Base-by-base conservation (phyloP, 2,113 vertebrate species). In the Sterna hirundo region DNA sequence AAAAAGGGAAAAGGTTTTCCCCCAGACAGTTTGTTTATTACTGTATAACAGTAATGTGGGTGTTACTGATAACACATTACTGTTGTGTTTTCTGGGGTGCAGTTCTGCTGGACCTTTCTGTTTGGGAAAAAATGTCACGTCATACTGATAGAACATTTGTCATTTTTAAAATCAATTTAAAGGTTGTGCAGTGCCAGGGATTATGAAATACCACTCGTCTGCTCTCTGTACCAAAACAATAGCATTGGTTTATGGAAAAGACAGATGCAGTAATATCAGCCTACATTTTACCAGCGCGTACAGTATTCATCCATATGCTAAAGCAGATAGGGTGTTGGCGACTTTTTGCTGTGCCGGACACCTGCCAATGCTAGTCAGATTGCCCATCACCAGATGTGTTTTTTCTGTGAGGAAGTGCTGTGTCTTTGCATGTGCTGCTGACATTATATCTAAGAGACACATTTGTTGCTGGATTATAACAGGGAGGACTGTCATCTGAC, bases 181-280 rank as follows among this genome's bases (percentile, higher is more conserved):
- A 89, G 61, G 52, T 57, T 87, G n/a, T 62, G 32, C 13, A 8
- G 61, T 91, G 91, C 51, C 55, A 76, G 46, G 30, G 86, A 82
- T 95, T 96, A 74, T 60, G 86, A 86, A 94, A 95, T 71, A 83
- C 76, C 20, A 54, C 34, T 22, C 30, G 88, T 80, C 88, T 94
- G 66, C 74, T 90, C 10, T 89, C 81, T 68, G 34, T 42, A 86
- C 55, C 54, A 55, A 95, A 92, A 90, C 68, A 93, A 76, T 49
- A 78, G 42, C 68, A 25, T 3, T 77, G 62, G 69, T 70, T 96
- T 93, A 52, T 86, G 84, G 65, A 76, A 72, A 84, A 80, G 91
- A 91, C 95, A 97, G 86, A 96, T 91, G 93, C 83, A 88, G 57
- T 76, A 85, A 34, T 76, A 76, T 40, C 75, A 92, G 34, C 60